Percentiles rank a stretch among this genome's conserved stretches.
Conservation (phyloP, 2,888 invertebrate genomes). For the Zaprionus lineosus region DNA sequence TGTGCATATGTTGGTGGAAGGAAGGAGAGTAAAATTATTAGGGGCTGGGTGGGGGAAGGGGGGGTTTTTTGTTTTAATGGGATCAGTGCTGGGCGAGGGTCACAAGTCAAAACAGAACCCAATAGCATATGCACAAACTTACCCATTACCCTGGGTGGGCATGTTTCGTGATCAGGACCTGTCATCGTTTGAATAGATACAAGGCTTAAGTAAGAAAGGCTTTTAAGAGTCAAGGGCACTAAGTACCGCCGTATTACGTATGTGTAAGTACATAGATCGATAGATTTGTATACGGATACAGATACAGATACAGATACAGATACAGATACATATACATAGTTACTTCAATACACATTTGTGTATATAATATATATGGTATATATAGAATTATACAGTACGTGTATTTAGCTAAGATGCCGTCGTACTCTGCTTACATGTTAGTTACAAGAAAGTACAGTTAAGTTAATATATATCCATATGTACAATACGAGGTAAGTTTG, state of each 20-base stretch:
- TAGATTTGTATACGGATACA: conserved; percentile 26
- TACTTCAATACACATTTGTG: neutral
- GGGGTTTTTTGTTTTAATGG: conserved; percentile 5
- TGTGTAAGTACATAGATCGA: conserved; percentile 6
- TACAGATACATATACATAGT: no score
- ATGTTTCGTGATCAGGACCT: conserved; percentile 83
- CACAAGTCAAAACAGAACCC: conserved; percentile 49
- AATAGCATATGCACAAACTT: conserved; percentile 76
- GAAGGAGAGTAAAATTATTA: conserved; percentile 15
- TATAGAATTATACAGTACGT: no score
- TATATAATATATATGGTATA: neutral
- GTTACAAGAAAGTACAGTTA: conserved; percentile 70
- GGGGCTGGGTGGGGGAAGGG: conserved; percentile 7
- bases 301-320: conserved; percentile 16
- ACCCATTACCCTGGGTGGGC: conserved; percentile 83
- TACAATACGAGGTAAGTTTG: conserved; percentile 30
- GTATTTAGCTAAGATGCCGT: conserved; percentile 51
- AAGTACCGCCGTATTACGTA: conserved; percentile 34
- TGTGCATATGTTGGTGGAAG: conserved; percentile 48
- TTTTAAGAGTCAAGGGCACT: conserved; percentile 39
- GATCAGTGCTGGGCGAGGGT: conserved; percentile 7
- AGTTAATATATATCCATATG: conserved; percentile 41
- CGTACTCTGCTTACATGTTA: conserved; percentile 64
- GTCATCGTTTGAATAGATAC: conserved; percentile 78
- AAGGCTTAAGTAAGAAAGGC: conserved; percentile 47